Conservation (phyloP, 2,113 vertebrate species). For the Megaptera novaeangliae region DNA sequence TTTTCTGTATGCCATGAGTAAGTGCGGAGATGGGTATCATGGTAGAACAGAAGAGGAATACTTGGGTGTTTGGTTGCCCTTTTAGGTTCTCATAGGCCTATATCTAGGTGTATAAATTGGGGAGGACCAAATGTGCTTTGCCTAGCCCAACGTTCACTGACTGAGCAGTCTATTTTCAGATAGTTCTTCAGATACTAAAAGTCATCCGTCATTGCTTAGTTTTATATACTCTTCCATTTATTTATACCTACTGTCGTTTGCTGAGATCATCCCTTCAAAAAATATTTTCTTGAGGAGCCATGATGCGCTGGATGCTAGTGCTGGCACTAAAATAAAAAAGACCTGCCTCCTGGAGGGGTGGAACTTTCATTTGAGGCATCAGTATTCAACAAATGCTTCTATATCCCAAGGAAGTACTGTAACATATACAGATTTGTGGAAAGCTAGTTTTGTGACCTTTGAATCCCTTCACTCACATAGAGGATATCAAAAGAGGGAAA, state of each 20-base stretch:
- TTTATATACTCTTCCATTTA: constrained; percentile 21
- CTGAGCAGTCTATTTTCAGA: constrained; percentile 34
- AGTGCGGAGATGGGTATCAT: neutral
- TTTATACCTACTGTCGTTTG: constrained; percentile 16
- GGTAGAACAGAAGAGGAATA: neutral
- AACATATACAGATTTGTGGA: neutral
- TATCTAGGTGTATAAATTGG: neutral
- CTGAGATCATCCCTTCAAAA: constrained; percentile 32
- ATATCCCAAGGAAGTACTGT: neutral
- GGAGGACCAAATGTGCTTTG: neutral
- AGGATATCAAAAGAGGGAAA: neutral
- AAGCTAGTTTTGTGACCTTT: neutral
- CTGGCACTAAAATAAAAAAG: constrained; percentile 3
- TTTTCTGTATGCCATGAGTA: neutral
- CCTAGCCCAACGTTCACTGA: neutral
- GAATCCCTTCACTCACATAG: neutral
- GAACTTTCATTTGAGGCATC: neutral
- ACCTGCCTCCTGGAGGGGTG: neutral
- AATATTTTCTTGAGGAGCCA: neutral
- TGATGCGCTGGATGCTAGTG: neutral
- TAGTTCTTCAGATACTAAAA: constrained; percentile 1
- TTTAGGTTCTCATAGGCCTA: neutral
- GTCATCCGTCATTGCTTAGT: constrained; percentile 22
- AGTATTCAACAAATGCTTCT: neutral
- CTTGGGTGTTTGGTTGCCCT: neutral